Evolutionary conservation across 2,113 vertebrate species (phyloP), one percentile per base, ranked within the genome.

Genomic region (Nycticebus coucang): DNA sequence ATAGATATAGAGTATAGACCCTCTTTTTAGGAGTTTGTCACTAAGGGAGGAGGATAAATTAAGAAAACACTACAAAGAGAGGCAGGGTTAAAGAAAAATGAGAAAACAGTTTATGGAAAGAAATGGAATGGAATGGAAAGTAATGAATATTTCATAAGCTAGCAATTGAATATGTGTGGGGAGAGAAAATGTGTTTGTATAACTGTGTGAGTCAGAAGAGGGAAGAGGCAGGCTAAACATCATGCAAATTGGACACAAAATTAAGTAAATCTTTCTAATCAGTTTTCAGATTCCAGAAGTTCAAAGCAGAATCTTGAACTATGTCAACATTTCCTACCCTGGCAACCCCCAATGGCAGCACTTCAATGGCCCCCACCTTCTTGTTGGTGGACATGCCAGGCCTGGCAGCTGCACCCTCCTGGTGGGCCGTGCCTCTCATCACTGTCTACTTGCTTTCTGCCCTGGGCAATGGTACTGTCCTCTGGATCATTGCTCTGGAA

Each of bases 351-450:
- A 97, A 93, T 30, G 92, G 9, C 72, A 97, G 92, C 62, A 78
- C 37, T 33, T 41, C 87, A 14, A 97, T 97, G 85, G 45, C 96
- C 4, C 59, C 96, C 19, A 89, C 84, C 19, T 98, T 98, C 28
- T 71, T 98, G 62, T 68, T 98, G 77, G 71, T 0, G 12, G 96
- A 97, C 41, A 79, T 98, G 87, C 98, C 98, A 64, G 97, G 85
- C n/a, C 94, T 98, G 60, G 96, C 94, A 24, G 13, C 4, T n/a
- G 3, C 62, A 59, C 97, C 97, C 0, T 1, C 83, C 50, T 98
- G 97, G 97, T 85, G 98, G 95, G 88, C 95, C 5, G 37, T 97
- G 68, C 97, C 71, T 0, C 95, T 98, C 80, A 64, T 97, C 19
- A 1, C 91, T 2, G 18, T 93, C 9, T 95, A 97, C 74, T 5